Evolutionary conservation across 2,888 invertebrate species (phyloP).

Genomic region (Germaria angustata): DNA sequence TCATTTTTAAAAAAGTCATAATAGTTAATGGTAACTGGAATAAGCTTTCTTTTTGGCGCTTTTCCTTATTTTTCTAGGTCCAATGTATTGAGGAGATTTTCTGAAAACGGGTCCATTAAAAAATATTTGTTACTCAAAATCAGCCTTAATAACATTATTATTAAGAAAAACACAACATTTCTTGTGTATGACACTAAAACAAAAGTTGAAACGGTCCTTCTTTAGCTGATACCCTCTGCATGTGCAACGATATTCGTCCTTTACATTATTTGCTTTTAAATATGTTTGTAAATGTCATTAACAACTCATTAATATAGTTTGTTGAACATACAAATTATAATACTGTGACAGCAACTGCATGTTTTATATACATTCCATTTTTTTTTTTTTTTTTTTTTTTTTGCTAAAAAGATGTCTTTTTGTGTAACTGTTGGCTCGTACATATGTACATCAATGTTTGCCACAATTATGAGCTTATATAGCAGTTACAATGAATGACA

Average conservation of each 20-base stretch:
- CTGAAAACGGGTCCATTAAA: too few species aligned
- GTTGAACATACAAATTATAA: constrained; percentile 36
- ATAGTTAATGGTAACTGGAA: too few species aligned
- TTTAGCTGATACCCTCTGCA: too few species aligned
- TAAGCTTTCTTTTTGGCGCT: too few species aligned
- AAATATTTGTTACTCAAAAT: too few species aligned
- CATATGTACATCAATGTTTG: constrained; percentile 36
- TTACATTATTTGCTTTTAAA: constrained; percentile 53
- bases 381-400: background rate
- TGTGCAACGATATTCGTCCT: background rate
- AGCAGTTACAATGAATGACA: constrained; percentile 10
- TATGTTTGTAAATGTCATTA: constrained; percentile 63
- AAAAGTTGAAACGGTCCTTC: too few species aligned
- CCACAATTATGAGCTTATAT: constrained; percentile 49
- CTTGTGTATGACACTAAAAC: too few species aligned
- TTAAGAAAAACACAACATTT: too few species aligned
- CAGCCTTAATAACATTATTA: too few species aligned
- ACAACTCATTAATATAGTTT: constrained; percentile 67
- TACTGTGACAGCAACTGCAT: constrained; percentile 41
- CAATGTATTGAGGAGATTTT: too few species aligned
- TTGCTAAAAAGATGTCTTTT: background rate
- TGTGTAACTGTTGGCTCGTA: constrained; percentile 53
- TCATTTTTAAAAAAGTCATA: too few species aligned
- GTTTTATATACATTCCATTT: background rate
- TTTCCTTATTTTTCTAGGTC: too few species aligned